These are phyloP conservation scores for Deroplatys truncata DNA, from an alignment of 2,888 invertebrate genomes.

Conservation along the genomic window DNA sequence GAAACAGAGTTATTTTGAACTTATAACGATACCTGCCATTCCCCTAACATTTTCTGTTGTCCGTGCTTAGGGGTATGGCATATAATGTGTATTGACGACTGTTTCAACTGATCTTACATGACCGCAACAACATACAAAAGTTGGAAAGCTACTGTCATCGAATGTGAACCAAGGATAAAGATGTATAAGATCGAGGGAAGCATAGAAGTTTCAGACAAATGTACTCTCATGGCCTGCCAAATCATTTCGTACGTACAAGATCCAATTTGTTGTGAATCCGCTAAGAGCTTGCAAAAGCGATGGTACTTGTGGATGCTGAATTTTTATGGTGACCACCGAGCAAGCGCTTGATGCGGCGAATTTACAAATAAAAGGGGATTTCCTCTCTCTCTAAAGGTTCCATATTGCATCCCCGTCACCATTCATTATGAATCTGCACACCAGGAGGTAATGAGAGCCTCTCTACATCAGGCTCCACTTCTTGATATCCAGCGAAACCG, in stretches of 20 bases:
- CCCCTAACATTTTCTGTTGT: too few species aligned
- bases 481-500: not conserved
- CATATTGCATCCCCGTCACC: not conserved
- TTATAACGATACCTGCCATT: too few species aligned
- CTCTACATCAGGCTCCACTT: not conserved
- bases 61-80: too few species aligned
- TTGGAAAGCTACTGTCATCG: too few species aligned
- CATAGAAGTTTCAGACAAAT: too few species aligned
- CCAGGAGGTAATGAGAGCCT: not conserved
- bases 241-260: not conserved
- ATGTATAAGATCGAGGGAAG: too few species aligned
- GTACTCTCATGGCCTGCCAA: too few species aligned
- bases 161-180: too few species aligned
- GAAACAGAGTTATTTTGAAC: too few species aligned
- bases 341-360: not conserved
- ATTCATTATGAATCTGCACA: not conserved
- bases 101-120: too few species aligned
- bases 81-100: too few species aligned
- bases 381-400: not conserved
- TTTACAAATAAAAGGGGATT: not conserved
- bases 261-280: not conserved
- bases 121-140: too few species aligned
- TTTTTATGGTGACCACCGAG: not conserved
- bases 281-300: not conserved
- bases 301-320: not conserved